These are phyloP conservation scores for Cerastis leucographa DNA, from an alignment of 2,888 invertebrate genomes.

Conservation along the genomic window DNA sequence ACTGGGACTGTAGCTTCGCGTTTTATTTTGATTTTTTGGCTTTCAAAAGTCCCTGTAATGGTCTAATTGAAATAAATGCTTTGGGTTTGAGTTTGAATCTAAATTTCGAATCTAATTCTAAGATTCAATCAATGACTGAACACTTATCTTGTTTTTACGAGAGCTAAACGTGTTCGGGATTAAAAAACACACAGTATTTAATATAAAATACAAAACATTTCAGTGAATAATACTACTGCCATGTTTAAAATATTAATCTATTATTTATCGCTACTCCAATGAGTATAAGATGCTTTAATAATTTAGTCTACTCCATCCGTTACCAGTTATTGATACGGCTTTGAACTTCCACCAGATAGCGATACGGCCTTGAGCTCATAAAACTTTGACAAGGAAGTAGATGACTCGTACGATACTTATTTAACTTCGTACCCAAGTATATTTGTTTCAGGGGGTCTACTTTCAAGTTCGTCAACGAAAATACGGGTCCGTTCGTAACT, in stretches of 20 bases:
- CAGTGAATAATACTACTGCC: not conserved
- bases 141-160: not conserved
- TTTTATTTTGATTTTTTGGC: no score
- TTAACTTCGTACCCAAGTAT: slow-evolving; percentile 40
- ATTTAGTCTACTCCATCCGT: slow-evolving; percentile 6
- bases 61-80: no score
- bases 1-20: no score
- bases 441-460: slow-evolving; percentile 29
- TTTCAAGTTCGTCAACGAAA: no score
- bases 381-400: slow-evolving; percentile 43
- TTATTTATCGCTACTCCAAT: not conserved
- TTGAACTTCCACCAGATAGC: slow-evolving; percentile 15
- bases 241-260: not conserved
- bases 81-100: no score
- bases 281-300: not conserved
- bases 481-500: no score
- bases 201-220: not conserved
- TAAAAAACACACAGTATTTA: not conserved
- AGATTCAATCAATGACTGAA: not conserved
- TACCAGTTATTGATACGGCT: slow-evolving; percentile 21
- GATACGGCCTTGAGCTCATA: slow-evolving; percentile 17
- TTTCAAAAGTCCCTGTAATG: no score
- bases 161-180: not conserved
- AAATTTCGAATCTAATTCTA: no score
- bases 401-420: slow-evolving; percentile 38